Evolutionary conservation across 2,797 vertebrate species (phyloP), one percentile per base, ranked within the genome.

Genomic region (Eulemur rubriventer): DNA sequence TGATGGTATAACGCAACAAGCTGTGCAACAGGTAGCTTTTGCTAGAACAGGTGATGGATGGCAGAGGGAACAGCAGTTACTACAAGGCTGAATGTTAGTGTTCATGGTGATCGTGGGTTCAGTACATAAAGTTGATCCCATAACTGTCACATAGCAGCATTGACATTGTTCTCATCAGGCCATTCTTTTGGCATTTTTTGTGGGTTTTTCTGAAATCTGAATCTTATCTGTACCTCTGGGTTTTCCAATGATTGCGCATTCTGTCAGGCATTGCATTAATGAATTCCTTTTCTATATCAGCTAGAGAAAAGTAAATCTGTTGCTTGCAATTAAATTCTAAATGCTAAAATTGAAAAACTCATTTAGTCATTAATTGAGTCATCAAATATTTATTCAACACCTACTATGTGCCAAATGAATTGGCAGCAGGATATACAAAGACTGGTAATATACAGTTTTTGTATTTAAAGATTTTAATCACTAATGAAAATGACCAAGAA

Each of bases 1-100:
- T 70, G 0, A 14, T 41, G n/a, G 8, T 30, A 61, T 2, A 2
- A 35, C 4, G 0, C 14, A 59, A 48, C 0, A 9, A 57, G 26
- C 57, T 80, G 17, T n/a, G n/a, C 2, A 75, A 70, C 41, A 48
- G 11, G 12, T n/a, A 75, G 7, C 2, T 48, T 89, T 67, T n/a
- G 41, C 28, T 82, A 24, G 33, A 63, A 9, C 43, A 33, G 12
- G n/a, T 38, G 14, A 18, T 43, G 50, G 14, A 18, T 43, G 50
- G 16, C 38, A 43, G 4, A 75, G 26, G 0, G 28, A 73, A 7
- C 4, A 7, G 28, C 20, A 33, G 17, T n/a, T 16, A 4, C 18
- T 38, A 43, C 12, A 35, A 33, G 30, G 13, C 13, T 86, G 6
- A n/a, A 6, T 72, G 26, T 59, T 46, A 83, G 35, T 43, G 2